These are phyloP conservation scores for Pseudococcus viburni DNA, from an alignment of 2,888 invertebrate species.

Conservation along the genomic window DNA sequence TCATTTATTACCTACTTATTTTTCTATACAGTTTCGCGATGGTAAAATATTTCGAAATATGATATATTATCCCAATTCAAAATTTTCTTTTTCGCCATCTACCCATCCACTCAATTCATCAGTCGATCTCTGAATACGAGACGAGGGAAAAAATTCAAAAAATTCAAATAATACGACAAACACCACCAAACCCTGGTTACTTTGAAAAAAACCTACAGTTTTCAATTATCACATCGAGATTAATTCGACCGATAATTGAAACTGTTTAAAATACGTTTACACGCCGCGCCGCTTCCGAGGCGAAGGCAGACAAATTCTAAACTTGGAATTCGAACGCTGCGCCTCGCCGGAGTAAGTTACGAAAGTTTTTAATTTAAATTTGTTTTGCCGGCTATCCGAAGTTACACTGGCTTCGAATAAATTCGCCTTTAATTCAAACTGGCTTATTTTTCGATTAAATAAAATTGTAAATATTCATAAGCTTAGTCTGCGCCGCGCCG, in stretches of 20 bases:
- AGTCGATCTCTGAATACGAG: too few relatives aligned
- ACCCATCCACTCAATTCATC: too few relatives aligned
- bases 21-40: not conserved
- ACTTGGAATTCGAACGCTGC: not conserved
- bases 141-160: too few relatives aligned
- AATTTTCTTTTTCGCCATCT: not conserved
- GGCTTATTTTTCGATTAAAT: constrained; percentile 16
- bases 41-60: not conserved
- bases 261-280: constrained; percentile 5
- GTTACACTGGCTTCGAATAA: not conserved
- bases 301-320: not conserved
- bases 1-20: not conserved
- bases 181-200: not conserved
- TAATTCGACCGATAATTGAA: constrained; percentile 4
- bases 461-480: constrained; percentile 25
- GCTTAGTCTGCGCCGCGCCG: not conserved
- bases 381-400: not conserved
- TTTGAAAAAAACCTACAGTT: not conserved
- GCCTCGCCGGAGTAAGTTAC: not conserved
- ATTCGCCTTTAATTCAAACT: constrained; percentile 10
- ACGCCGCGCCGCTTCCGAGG: not conserved
- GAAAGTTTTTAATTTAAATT: not conserved
- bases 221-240: not conserved
- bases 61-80: not conserved
- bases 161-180: not conserved